phyloP scores from a whole-genome alignment of 2,888 invertebrate genomes.

The Campoletis raptor region DNA sequence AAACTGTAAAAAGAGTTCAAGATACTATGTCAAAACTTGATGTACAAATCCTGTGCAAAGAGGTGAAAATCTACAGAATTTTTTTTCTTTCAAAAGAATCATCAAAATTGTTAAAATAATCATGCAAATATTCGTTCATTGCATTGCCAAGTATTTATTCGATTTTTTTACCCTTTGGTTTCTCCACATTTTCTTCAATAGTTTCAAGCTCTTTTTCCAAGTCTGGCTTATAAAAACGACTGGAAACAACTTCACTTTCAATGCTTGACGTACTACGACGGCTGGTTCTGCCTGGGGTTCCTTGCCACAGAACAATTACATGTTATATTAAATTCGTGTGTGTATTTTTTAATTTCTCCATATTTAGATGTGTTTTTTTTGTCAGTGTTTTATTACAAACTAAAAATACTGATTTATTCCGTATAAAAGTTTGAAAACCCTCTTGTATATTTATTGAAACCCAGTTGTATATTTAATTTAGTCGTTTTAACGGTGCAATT shows the following conservation, averaged over 20 bases:
- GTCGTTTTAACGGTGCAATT: too few species aligned
- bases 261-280: slow-evolving; percentile 22
- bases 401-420: too few species aligned
- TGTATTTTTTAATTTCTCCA: not conserved
- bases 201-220: slow-evolving; percentile 71
- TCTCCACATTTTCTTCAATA: slow-evolving; percentile 74
- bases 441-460: too few species aligned
- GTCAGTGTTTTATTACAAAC: not conserved
- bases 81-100: not conserved
- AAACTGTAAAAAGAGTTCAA: not conserved
- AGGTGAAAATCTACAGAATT: not conserved
- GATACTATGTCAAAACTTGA: not conserved
- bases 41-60: not conserved
- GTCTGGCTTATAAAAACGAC: slow-evolving; percentile 52
- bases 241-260: slow-evolving; percentile 20
- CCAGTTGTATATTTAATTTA: too few species aligned
- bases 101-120: not conserved
- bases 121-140: not conserved
- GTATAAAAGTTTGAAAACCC: too few species aligned
- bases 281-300: slow-evolving; percentile 22
- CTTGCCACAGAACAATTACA: not conserved
- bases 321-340: not conserved
- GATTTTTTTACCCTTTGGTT: slow-evolving; percentile 72
- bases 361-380: not conserved
- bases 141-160: not conserved